Conservation (phyloP, 2,797 vertebrate genomes). For the Parauchenoglanis ngamensis region DNA sequence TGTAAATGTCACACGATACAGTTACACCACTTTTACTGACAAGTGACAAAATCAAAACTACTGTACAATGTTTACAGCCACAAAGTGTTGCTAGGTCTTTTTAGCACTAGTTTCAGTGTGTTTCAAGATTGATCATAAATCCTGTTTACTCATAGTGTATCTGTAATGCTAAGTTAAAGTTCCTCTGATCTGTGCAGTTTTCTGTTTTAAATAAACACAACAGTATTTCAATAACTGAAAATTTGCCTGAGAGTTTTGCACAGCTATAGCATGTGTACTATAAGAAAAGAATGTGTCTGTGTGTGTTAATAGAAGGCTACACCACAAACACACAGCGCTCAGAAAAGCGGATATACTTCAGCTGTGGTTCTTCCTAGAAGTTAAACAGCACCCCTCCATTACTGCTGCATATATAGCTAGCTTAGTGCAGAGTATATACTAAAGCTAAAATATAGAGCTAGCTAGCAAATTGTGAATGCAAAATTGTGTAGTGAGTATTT, state of each 20-base stretch:
- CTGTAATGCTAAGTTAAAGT: neutral
- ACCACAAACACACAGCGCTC: conserved; percentile 65
- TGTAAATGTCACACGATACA: conserved; percentile 14
- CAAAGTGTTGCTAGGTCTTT: neutral
- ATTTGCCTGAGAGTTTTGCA: conserved; percentile 15
- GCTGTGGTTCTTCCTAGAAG: conserved; percentile 83
- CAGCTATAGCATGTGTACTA: conserved; percentile 10
- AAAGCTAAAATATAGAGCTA: neutral
- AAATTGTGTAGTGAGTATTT: neutral
- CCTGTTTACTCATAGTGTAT: neutral
- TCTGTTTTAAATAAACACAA: neutral
- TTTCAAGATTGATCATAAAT: neutral
- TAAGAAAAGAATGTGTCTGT: conserved; percentile 39
- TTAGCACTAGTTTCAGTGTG: neutral
- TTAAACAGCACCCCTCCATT: conserved; percentile 21
- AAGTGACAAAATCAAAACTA: conserved; percentile 25
- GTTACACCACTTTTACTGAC: conserved; percentile 10
- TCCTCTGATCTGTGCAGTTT: neutral
- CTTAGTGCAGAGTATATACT: conserved; percentile 11
- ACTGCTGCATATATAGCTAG: conserved; percentile 22
- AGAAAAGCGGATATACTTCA: conserved; percentile 67
- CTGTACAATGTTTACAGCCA: neutral
- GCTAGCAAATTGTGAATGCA: neutral
- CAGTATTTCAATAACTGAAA: neutral
- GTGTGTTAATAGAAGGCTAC: conserved; percentile 66